Evolutionary conservation across 2,888 invertebrate species (phyloP), one percentile per base, ranked within the genome.

Genomic region (Belgica antarctica): DNA sequence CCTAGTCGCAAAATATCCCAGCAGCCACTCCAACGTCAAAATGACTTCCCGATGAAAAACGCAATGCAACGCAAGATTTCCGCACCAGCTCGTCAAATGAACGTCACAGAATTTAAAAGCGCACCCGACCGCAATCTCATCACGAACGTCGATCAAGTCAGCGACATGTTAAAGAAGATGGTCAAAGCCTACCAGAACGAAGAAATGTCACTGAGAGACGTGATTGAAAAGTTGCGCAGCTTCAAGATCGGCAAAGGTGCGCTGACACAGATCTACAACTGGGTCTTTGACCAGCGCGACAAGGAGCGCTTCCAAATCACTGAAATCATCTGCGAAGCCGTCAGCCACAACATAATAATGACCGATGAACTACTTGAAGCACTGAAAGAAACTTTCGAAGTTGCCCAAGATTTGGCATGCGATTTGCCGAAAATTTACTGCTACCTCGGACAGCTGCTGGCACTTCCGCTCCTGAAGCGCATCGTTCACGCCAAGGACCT

Each of bases 21-120:
- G 17, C 47, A 27, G 17, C 34, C 34, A 15, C 17, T 36, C 41
- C 59, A 17, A 15, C 52, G 12, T 22, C 57, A 10, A n/a, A 36
- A 27, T 59, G 61, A 70, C 24, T 25, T 61, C 36, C 41, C 70
- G 61, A 41, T 46, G 5, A 70, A 59, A 25, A 15, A 19, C 19
- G 19, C 19, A 17, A 24, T 31, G 59, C 1, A 31, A 7, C 34
- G 70, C 10, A 70, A 61, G 19, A 70, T 61, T 7, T 61, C 59
- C 7, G 70, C 70, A 1, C 70, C 70, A 24, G 70, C 61, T 70
- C 61, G 70, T 17, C 57, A 59, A 31, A 57, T 69, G 59, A 27
- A 57, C 19, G 27, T 24, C 17, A n/a, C 61, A 10, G 68, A 68
- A 15, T 27, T 57, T 19, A 19, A 57, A 22, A 57, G 19, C 12